Evolutionary conservation across 2,797 vertebrate species (phyloP).

Genomic region (Lacerta bilineata): DNA sequence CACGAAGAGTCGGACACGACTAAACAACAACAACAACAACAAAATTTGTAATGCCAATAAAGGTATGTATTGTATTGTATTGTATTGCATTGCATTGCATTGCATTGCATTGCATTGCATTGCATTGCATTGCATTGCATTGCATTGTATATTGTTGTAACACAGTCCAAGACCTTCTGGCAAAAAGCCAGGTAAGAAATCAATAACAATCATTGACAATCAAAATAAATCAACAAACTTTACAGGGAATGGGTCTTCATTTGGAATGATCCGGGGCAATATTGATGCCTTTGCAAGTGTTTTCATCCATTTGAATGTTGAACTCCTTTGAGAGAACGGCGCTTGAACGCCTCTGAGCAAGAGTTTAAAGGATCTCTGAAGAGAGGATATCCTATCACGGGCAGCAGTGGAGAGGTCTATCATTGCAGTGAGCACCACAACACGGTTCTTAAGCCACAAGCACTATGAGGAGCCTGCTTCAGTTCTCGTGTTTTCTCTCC

Average conservation of each 20-base stretch:
- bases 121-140: too few relatives aligned
- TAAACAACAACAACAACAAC: too few relatives aligned
- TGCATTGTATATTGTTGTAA: too few relatives aligned
- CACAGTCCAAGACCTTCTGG: too few relatives aligned
- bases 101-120: too few relatives aligned
- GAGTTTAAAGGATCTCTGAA: background rate
- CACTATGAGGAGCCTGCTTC: accelerated
- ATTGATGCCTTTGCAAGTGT: background rate
- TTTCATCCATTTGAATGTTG: background rate
- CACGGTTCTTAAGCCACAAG: background rate
- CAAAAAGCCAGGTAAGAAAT: too few relatives aligned
- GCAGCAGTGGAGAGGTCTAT: background rate
- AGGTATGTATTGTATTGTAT: too few relatives aligned
- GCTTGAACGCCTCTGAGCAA: background rate
- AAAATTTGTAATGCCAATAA: too few relatives aligned
- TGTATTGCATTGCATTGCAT: too few relatives aligned
- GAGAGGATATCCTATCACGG: background rate
- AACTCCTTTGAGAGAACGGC: background rate
- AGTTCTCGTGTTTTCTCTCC: background rate
- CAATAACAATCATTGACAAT: too few relatives aligned
- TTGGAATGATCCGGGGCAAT: background rate
- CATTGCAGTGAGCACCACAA: background rate
- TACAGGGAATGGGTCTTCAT: background rate
- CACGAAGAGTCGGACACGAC: too few relatives aligned
- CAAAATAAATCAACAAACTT: background rate